These are phyloP conservation scores for Labrus mixtus DNA, from an alignment of 2,113 vertebrate species.

Conservation along the genomic window DNA sequence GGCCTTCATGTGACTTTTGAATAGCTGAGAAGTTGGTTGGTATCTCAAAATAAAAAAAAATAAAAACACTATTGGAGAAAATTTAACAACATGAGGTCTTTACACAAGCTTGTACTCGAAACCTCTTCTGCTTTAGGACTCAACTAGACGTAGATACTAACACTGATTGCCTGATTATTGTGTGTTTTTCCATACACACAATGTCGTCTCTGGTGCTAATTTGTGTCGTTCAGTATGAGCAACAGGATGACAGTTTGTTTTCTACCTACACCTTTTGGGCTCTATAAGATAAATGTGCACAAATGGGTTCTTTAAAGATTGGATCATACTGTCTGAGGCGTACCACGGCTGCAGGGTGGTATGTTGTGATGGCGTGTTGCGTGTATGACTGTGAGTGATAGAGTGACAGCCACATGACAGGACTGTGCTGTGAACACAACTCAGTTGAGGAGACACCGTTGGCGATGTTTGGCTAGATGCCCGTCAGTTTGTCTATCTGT, in stretches of 20 bases:
- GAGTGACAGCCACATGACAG: constrained; percentile 78
- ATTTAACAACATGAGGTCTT: constrained; percentile 22
- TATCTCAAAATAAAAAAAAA: constrained; percentile 37
- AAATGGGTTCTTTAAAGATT: constrained; percentile 39
- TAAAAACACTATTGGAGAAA: constrained; percentile 24
- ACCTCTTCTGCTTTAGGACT: neutral
- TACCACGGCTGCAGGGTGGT: constrained; percentile 16
- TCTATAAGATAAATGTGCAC: constrained; percentile 19
- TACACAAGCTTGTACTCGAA: constrained; percentile 6
- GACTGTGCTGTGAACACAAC: constrained; percentile 73
- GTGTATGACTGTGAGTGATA: constrained; percentile 63
- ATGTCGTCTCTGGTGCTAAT: constrained; percentile 29
- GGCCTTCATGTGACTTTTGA: constrained; percentile 56
- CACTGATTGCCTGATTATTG: constrained; percentile 28
- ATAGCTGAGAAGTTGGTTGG: constrained; percentile 22
- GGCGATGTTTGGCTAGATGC: constrained; percentile 66
- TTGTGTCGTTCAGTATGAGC: constrained; percentile 5
- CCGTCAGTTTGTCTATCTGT: constrained; percentile 74
- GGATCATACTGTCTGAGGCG: constrained; percentile 21
- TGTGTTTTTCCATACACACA: constrained; percentile 34
- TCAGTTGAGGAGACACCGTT: constrained; percentile 65
- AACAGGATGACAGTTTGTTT: constrained; percentile 19
- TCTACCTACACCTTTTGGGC: constrained; percentile 4
- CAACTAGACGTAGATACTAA: neutral
- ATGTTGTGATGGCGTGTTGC: constrained; percentile 41